phyloP scores from a whole-genome alignment of 2,797 vertebrate species.

The Otus scops region DNA sequence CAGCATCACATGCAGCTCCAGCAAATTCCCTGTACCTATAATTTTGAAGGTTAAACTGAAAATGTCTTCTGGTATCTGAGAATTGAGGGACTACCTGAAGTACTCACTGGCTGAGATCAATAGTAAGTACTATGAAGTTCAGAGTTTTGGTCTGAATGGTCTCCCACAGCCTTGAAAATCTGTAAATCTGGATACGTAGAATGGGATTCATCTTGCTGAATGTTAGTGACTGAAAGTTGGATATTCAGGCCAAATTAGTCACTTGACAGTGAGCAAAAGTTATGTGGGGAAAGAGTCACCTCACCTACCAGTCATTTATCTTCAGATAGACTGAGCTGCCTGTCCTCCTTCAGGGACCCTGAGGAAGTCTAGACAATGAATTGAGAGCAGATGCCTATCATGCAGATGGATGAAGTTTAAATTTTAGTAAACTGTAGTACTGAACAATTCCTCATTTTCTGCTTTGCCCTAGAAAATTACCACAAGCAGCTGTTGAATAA shows the following conservation, averaged over 20 bases:
- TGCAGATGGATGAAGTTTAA: background rate
- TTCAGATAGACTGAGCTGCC: background rate
- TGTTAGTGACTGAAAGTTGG: background rate
- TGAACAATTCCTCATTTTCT: background rate
- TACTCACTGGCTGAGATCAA: background rate
- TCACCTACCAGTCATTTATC: background rate
- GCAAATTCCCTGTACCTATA: background rate
- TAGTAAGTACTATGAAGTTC: background rate
- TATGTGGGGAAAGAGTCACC: background rate
- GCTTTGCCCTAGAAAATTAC: background rate
- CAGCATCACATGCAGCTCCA: background rate
- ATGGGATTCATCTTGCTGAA: background rate
- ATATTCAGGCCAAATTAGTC: background rate
- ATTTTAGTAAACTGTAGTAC: background rate
- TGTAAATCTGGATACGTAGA: background rate
- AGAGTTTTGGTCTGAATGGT: background rate
- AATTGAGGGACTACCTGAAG: background rate
- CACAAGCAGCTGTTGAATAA: background rate
- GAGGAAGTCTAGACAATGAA: background rate
- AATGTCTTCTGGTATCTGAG: background rate
- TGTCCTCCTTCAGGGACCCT: background rate
- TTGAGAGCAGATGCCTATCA: background rate
- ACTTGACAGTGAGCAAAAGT: background rate
- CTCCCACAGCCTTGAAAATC: background rate
- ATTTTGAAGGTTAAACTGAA: background rate